A percentile compares a stretch with the other conserved stretches of the same genome.
Conservation (phyloP, 2,888 invertebrate species). For the Melangyna quadrimaculata region DNA sequence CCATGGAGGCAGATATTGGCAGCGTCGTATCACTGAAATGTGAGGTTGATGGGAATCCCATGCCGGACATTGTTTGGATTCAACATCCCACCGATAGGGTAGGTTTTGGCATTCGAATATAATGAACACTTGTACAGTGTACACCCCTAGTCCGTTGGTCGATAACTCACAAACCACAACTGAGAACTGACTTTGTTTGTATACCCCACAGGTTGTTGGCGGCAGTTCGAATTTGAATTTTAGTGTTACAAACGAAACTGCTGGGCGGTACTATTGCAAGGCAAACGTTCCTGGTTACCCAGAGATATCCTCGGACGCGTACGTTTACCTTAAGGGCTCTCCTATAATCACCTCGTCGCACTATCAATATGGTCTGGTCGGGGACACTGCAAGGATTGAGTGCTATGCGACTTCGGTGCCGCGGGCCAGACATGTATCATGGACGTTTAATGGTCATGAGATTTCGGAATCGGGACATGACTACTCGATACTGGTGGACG, state of each 20-base stretch:
- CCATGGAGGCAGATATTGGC: conserved; percentile 91
- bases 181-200: background rate
- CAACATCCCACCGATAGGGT: conserved; percentile 89
- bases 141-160: background rate
- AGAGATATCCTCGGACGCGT: conserved; percentile 90
- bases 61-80: conserved; percentile 94
- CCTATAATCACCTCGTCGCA: conserved; percentile 91
- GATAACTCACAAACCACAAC: background rate
- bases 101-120: conserved; percentile 74
- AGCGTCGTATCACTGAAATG: conserved; percentile 90
- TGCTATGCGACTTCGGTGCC: conserved; percentile 95
- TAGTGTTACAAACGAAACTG: conserved; percentile 88
- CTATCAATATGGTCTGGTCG: conserved; percentile 91
- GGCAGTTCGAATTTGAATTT: conserved; percentile 90
- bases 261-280: conserved; percentile 94
- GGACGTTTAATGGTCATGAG: conserved; percentile 93
- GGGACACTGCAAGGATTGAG: conserved; percentile 91
- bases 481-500: conserved; percentile 88
- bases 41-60: conserved; percentile 95
- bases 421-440: conserved; percentile 91
- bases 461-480: conserved; percentile 88
- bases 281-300: conserved; percentile 93
- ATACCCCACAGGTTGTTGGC: conserved; percentile 84
- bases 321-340: conserved; percentile 90
- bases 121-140: background rate